Evolutionary conservation across 2,113 vertebrate species (phyloP).

Genomic region (Gnathonemus echidnorhynchus): DNA sequence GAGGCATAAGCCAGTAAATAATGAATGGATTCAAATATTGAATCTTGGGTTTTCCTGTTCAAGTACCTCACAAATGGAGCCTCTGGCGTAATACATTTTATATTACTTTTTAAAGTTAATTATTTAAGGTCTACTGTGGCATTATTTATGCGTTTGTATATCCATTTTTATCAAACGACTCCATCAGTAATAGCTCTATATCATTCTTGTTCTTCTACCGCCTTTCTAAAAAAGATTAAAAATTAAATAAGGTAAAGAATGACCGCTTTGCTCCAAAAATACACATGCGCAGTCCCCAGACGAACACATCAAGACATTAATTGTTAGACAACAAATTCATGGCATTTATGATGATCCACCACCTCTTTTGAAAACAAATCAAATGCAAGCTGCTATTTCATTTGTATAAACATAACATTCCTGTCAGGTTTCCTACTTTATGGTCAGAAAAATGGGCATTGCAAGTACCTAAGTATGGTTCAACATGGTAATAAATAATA

Average conservation of each 20-base stretch:
- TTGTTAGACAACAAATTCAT: background rate
- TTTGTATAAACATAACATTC: background rate
- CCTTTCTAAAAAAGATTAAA: background rate
- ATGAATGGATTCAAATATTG: conserved; percentile 17
- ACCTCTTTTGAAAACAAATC: background rate
- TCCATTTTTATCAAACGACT: conserved; percentile 6
- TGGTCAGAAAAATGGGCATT: background rate
- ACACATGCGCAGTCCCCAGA: background rate
- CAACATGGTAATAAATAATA: background rate
- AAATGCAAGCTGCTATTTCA: background rate
- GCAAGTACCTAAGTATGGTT: background rate
- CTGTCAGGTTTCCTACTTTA: background rate
- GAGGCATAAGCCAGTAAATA: conserved; percentile 12
- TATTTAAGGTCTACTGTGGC: background rate
- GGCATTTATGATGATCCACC: background rate
- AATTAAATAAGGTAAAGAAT: background rate
- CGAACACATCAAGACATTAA: background rate
- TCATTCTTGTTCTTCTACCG: background rate
- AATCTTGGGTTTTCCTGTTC: conserved; percentile 11
- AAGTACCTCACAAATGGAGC: conserved; percentile 6
- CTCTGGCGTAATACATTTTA: background rate
- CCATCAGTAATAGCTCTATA: background rate
- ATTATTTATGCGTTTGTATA: background rate
- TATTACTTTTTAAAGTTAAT: conserved; percentile 5
- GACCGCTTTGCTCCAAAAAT: background rate